A percentile compares a stretch with the other conserved stretches of the same genome.
Conservation (phyloP, 2,888 invertebrate species). For the Rugalucina vietnamica region DNA sequence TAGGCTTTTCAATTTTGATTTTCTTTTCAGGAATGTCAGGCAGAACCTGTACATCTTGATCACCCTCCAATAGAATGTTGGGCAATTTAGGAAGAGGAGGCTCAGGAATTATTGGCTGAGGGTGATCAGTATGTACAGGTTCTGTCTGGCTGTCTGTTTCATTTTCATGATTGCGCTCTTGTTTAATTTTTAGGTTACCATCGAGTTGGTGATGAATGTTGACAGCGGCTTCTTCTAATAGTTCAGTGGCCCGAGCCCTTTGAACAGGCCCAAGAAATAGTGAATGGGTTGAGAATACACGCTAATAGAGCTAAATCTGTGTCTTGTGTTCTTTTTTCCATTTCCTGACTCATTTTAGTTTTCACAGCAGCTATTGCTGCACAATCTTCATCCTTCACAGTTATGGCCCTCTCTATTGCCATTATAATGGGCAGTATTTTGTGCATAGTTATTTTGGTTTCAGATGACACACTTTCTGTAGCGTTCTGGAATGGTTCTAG, state of each 20-base stretch:
- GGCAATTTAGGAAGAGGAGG: neutral
- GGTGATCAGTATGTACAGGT: neutral
- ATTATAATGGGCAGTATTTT: conserved; percentile 6
- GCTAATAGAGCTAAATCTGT: conserved; percentile 5
- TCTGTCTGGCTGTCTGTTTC: no score
- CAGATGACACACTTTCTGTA: conserved; percentile 22
- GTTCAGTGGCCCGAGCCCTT: neutral
- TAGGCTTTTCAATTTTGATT: neutral
- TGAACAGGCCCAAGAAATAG: neutral
- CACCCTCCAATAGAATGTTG: neutral
- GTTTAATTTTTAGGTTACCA: neutral
- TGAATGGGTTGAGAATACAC: conserved; percentile 8
- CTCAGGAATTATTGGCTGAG: neutral
- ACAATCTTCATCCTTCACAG: neutral
- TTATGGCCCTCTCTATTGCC: neutral
- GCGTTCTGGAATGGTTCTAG: conserved; percentile 9
- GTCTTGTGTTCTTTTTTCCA: conserved; percentile 1
- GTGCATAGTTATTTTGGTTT: conserved; percentile 11
- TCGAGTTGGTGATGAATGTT: neutral
- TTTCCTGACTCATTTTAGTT: neutral
- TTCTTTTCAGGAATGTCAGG: neutral
- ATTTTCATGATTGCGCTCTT: no score
- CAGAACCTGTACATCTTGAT: neutral
- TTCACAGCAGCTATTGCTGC: neutral
- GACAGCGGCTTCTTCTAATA: neutral